Evolutionary conservation across 2,888 invertebrate genomes (phyloP).

Genomic region (Muschampia plurimacula): DNA sequence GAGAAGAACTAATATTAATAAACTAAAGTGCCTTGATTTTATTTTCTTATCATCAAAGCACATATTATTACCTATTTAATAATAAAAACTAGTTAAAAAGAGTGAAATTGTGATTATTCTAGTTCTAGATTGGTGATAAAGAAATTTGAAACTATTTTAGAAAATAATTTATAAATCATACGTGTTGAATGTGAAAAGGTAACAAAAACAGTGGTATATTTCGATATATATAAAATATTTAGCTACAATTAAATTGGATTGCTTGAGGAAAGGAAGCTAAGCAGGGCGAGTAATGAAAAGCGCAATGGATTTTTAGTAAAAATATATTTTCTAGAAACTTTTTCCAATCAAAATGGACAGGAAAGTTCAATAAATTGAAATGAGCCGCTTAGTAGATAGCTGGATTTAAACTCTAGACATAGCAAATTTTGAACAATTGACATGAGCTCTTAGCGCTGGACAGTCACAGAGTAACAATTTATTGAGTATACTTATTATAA

Average conservation of each 20-base stretch:
- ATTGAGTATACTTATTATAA: slow-evolving; percentile 52
- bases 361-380: slow-evolving; percentile 71
- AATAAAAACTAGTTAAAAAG: slow-evolving; percentile 12
- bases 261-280: slow-evolving; percentile 56
- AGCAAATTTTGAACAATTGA: slow-evolving; percentile 63
- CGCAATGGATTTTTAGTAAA: slow-evolving; percentile 74
- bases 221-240: slow-evolving; percentile 2
- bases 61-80: background rate
- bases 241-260: slow-evolving; percentile 23
- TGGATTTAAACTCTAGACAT: slow-evolving; percentile 71
- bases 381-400: slow-evolving; percentile 58
- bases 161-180: slow-evolving; percentile 12
- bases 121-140: slow-evolving; percentile 28
- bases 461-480: slow-evolving; percentile 50
- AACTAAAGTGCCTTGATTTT: slow-evolving; percentile 14
- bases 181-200: background rate
- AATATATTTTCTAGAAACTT: slow-evolving; percentile 79
- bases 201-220: slow-evolving; percentile 4
- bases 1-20: slow-evolving; percentile 6
- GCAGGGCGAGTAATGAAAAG: slow-evolving; percentile 80
- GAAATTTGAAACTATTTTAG: slow-evolving; percentile 18
- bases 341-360: slow-evolving; percentile 80
- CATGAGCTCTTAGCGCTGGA: slow-evolving; percentile 61
- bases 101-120: slow-evolving; percentile 29
- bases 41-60: background rate